Base-by-base conservation (phyloP, 1,140 invertebrate genomes). In the Megalopta genalis region DNA sequence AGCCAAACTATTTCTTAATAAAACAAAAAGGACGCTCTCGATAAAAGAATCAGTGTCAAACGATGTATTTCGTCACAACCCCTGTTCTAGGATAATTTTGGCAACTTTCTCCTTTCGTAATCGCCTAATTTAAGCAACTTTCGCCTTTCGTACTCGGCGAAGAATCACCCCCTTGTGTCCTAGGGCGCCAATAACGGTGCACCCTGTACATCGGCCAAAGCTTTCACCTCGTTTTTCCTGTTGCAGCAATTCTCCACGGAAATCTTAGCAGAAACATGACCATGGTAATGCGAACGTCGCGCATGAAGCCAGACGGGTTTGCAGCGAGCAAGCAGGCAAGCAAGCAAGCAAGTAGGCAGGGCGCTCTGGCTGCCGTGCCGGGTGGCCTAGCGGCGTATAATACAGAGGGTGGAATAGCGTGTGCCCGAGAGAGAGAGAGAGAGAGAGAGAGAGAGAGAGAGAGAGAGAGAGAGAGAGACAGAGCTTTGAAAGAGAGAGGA, bases 291-390 rank as follows among this genome's bases (percentile, higher is more conserved):
- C 65, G 82, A 80, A 54, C 69, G 71, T 67, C 77, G 66, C 46
- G 63, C 72, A 21, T n/a, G 75, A 76, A 81, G 83, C 71, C 81
- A 87, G 85, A 86, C 86, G 77, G 82, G 84, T 88, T 66, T 84
- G 84, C 80, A 86, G 75, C 83, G 57, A 39, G 70, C 82, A 42
- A 42, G 70, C 82, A 84, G 77, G 77, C 79, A n/a, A 21, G 52
- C 52, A 52, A 18, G 49, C 49, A 52, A 52, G 49, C 49, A 52
- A 21, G 49, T 80, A 42, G 39, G 70, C 81, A 84, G 79, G 81
- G 81, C 79, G 85, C 78, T 86, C 82, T 82, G n/a, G 42, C 39
- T 39, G 27, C 67, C 49, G 57, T 39, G 27, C 67, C 49, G 57
- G 46, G 39, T 71, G 27, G 72, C 16, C 27, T 63, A 25, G 23